These are phyloP conservation scores for Glomeris maerens DNA, from an alignment of 1,140 invertebrate species.

Conservation along the genomic window DNA sequence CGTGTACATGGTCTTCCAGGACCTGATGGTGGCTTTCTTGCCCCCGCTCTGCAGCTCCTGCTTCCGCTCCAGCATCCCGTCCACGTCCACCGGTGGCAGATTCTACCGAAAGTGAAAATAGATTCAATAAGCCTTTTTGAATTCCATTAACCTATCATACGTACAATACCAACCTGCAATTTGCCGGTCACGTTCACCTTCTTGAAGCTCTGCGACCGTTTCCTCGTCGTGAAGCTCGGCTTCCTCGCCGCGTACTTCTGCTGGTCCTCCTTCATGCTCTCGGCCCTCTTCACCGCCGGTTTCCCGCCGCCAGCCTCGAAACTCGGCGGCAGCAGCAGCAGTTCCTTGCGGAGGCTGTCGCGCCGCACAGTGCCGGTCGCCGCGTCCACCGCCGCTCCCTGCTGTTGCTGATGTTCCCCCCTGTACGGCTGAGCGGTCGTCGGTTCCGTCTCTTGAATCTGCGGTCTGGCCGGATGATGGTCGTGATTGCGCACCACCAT, in stretches of 20 bases:
- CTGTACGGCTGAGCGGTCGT: conserved; percentile 10
- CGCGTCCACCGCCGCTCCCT: not conserved
- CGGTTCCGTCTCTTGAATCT: no score
- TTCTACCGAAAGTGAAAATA: no score
- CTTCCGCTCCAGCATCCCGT: conserved; percentile 83
- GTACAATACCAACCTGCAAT: no score
- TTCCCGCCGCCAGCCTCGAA: conserved; percentile 70
- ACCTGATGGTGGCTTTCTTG: conserved; percentile 81
- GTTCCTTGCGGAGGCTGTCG: conserved; percentile 21
- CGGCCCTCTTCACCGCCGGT: conserved; percentile 18
- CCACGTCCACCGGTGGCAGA: conserved; percentile 77
- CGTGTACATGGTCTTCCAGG: conserved; percentile 90
- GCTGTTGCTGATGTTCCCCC: conserved; percentile 16
- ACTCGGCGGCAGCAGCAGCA: conserved; percentile 36
- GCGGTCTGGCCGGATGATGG: conserved; percentile 11
- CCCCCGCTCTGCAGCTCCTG: conserved; percentile 85
- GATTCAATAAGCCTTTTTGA: no score
- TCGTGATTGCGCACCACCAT: no score
- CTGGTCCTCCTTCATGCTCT: conserved; percentile 22
- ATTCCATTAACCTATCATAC: no score
- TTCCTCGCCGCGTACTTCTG: conserved; percentile 49
- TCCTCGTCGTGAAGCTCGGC: conserved; percentile 81
- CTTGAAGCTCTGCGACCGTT: conserved; percentile 70
- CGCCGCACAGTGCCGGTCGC: conserved; percentile 10
- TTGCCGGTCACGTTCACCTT: conserved; percentile 39